phyloP scores from a whole-genome alignment of 1,140 invertebrate species.

The Diachasma alloeum region DNA sequence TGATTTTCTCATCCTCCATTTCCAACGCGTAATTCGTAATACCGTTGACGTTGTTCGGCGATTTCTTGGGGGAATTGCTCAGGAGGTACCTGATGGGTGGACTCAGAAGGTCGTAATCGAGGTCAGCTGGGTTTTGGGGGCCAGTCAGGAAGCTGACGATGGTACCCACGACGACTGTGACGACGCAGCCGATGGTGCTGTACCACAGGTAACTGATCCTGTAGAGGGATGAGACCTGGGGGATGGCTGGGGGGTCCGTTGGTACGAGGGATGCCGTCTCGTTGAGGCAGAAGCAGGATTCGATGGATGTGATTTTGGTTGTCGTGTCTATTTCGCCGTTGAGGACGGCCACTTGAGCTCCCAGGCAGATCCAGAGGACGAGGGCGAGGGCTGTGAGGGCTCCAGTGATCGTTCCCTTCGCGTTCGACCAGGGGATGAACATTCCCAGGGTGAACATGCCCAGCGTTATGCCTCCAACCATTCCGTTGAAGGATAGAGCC shows the following conservation, averaged over 20 bases:
- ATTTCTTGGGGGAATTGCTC: constrained; percentile 34
- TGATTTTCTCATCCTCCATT: constrained; percentile 54
- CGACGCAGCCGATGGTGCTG: constrained; percentile 76
- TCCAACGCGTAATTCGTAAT: constrained; percentile 59
- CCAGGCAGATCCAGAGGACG: constrained; percentile 79
- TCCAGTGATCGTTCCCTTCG: constrained; percentile 76
- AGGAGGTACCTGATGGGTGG: constrained; percentile 62
- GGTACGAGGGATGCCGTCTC: constrained; percentile 19
- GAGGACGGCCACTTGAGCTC: constrained; percentile 71
- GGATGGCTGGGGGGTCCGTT: neutral
- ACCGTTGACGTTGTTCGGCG: constrained; percentile 41
- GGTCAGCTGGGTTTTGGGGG: constrained; percentile 62
- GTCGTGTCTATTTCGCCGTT: constrained; percentile 60
- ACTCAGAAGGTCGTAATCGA: constrained; percentile 67
- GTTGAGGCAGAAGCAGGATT: constrained; percentile 61
- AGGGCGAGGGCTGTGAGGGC: constrained; percentile 69
- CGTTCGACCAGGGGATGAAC: constrained; percentile 86
- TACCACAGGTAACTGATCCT: constrained; percentile 80
- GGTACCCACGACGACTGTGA: constrained; percentile 77
- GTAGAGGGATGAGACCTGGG: constrained; percentile 44
- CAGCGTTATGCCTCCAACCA: constrained; percentile 85
- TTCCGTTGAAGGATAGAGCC: constrained; percentile 86
- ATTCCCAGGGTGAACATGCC: constrained; percentile 89
- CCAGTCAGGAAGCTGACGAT: constrained; percentile 76
- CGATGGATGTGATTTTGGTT: constrained; percentile 59